Base-by-base conservation (phyloP, 2,888 invertebrate genomes). In the Melipona bicolor region DNA sequence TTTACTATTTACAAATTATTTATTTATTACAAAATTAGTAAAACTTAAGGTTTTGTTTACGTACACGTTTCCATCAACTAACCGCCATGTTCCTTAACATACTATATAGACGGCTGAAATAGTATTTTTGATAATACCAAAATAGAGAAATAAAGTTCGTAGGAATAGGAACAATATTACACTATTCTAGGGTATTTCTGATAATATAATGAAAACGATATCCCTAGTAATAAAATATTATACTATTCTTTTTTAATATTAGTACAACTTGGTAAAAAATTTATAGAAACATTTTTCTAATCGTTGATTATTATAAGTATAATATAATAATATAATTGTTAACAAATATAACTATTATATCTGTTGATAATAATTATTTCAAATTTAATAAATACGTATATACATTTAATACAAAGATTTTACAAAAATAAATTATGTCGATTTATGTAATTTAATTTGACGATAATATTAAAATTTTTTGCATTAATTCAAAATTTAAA, bases 31-130 rank as follows among this genome's bases (percentile, higher is more conserved):
- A 84, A 83, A 76, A 50, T 68, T 75, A 69, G 13, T 9, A 19
- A 59, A 83, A 67, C 17, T 61, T 49, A 72, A 79, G 79, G 71
- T n/a, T 71, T 83, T 79, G 83, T 83, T 84, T 84, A 84, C 79
- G 79, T 76, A 65, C 24, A 76, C 21, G 36, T 56, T 19, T 17
- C 13, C 64, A 80, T 54, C 71, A 73, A 79, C 72, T 68, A n/a
- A 27, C 21, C 59, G 65, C 83, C 82, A 83, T 84, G 52, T 82
- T 82, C 73, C 43, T 43, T 49, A 59, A 64, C 24, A 13, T 62
- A 21, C 17, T 49, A 71, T 19, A 15, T 69, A 76, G 49, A 61
- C 9, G n/a, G n/a, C 17, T 32, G 21, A 59, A 17, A 73, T 49
- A n/a, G 4, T 61, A 32, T 71, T 59, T 17, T 13, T 11, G 13